These are phyloP conservation scores for Aurelia coerulea DNA, from an alignment of 30 jellyfish, hydroid and myxozoan genomes.

Conservation along the genomic window DNA sequence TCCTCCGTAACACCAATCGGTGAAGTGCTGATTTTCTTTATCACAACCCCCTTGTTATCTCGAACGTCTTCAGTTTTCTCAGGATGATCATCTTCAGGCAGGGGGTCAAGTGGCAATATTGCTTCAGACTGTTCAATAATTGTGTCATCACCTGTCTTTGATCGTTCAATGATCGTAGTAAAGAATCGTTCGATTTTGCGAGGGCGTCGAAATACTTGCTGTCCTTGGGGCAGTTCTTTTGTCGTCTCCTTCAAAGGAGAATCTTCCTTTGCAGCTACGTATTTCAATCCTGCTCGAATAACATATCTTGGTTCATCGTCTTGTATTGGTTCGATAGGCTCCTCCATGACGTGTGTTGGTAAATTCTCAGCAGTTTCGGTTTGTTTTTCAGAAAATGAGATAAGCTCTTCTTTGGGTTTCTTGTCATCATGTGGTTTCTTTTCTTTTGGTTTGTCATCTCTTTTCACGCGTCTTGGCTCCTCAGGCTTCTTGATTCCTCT, in stretches of 20 bases:
- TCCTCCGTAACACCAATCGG: slow-evolving; percentile 58
- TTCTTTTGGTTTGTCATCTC: too few relatives aligned
- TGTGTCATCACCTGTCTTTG: slow-evolving; percentile 72
- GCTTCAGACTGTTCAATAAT: slow-evolving; percentile 81
- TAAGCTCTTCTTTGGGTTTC: not conserved
- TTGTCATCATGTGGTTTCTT: too few relatives aligned
- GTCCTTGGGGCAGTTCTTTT: not conserved
- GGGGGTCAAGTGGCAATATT: slow-evolving; percentile 55
- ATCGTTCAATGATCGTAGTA: slow-evolving; percentile 51
- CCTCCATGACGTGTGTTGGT: slow-evolving; percentile 27
- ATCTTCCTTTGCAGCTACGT: not conserved
- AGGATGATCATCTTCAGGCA: slow-evolving; percentile 47
- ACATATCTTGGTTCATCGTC: slow-evolving; percentile 30
- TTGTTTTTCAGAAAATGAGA: not conserved
- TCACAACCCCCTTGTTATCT: slow-evolving; percentile 39
- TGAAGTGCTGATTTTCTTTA: slow-evolving; percentile 22
- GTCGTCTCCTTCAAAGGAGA: slow-evolving; percentile 19
- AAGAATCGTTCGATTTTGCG: slow-evolving; percentile 70
- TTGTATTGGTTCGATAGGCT: not conserved
- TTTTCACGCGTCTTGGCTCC: not conserved
- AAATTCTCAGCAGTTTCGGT: not conserved
- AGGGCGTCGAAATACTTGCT: slow-evolving; percentile 10
- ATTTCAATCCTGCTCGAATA: slow-evolving; percentile 42
- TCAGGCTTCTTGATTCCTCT: not conserved
- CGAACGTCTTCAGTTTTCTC: slow-evolving; percentile 38